Percentiles rank a stretch among this genome's conserved stretches.
phyloP scores from a whole-genome alignment of 2,888 invertebrate genomes.

The Crepidodera aurea region DNA sequence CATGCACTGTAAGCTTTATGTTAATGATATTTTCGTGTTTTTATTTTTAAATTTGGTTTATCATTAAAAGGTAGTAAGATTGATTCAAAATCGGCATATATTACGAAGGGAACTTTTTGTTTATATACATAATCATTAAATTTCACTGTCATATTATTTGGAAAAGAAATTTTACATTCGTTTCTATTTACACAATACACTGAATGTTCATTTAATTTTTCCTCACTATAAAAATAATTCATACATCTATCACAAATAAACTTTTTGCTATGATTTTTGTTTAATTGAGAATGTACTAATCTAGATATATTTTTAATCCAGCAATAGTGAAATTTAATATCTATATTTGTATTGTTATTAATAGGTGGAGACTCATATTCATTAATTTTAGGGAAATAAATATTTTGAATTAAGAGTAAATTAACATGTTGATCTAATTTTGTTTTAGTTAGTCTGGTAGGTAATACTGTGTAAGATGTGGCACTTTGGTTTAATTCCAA shows the following conservation, averaged over 20 bases:
- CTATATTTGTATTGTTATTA: neutral
- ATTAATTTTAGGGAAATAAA: neutral
- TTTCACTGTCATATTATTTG: constrained; percentile 17
- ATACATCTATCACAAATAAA: constrained; percentile 11
- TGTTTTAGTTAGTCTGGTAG: neutral
- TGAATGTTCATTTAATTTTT: constrained; percentile 5
- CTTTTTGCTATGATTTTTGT: neutral
- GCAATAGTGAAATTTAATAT: constrained; percentile 4
- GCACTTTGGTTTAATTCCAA: neutral
- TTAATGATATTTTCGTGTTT: constrained; percentile 15
- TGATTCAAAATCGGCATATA: constrained; percentile 41
- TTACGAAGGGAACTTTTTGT: constrained; percentile 28
- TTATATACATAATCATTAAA: constrained; percentile 27
- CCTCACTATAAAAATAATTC: constrained; percentile 4
- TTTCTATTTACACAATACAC: neutral
- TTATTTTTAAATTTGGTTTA: neutral
- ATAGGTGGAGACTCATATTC: neutral
- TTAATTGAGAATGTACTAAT: neutral
- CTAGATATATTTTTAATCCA: constrained; percentile 10
- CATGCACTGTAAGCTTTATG: constrained; percentile 37
- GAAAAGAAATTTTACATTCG: neutral
- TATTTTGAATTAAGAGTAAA: constrained; percentile 6
- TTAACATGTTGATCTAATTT: neutral
- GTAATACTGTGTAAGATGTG: neutral
- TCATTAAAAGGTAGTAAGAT: neutral